Percentiles rank a stretch among this genome's conserved stretches.
phyloP scores from a whole-genome alignment of 2,797 vertebrate species.

The Enteromius treurensis region DNA sequence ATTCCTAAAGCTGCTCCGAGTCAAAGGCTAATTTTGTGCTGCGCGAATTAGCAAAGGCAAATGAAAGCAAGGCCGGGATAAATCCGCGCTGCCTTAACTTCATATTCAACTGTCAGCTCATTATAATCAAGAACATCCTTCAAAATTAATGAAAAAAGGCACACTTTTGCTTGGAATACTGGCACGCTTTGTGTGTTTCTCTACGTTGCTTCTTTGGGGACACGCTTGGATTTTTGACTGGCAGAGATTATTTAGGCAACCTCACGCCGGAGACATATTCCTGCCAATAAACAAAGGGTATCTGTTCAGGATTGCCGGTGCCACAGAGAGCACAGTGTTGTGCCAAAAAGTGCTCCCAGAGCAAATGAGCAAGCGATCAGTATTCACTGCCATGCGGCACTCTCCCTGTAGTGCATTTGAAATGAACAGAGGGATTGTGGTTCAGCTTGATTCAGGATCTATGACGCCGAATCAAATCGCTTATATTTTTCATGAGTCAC shows the following conservation, averaged over 20 bases:
- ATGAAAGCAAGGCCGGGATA: constrained; percentile 57
- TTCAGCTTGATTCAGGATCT: constrained; percentile 44
- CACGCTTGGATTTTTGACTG: constrained; percentile 42
- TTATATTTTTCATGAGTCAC: constrained; percentile 58
- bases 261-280: constrained; percentile 44
- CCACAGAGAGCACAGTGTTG: constrained; percentile 50
- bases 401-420: constrained; percentile 54
- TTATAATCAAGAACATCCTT: constrained; percentile 53
- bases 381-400: constrained; percentile 57
- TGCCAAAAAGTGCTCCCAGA: constrained; percentile 61
- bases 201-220: constrained; percentile 41
- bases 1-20: constrained; percentile 76
- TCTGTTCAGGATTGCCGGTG: constrained; percentile 58
- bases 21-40: constrained; percentile 72
- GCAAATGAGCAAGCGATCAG: constrained; percentile 59
- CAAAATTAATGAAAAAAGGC: constrained; percentile 20
- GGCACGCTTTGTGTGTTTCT: constrained; percentile 25
- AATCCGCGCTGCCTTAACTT: constrained; percentile 40
- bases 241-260: constrained; percentile 41
- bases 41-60: constrained; percentile 73
- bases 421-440: constrained; percentile 52
- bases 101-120: constrained; percentile 41
- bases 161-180: constrained; percentile 11
- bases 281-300: constrained; percentile 57
- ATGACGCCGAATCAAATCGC: constrained; percentile 49